Evolutionary conservation across 1,140 invertebrate species (phyloP), one percentile per base, ranked within the genome.

Genomic region (Teleogryllus occipitalis): DNA sequence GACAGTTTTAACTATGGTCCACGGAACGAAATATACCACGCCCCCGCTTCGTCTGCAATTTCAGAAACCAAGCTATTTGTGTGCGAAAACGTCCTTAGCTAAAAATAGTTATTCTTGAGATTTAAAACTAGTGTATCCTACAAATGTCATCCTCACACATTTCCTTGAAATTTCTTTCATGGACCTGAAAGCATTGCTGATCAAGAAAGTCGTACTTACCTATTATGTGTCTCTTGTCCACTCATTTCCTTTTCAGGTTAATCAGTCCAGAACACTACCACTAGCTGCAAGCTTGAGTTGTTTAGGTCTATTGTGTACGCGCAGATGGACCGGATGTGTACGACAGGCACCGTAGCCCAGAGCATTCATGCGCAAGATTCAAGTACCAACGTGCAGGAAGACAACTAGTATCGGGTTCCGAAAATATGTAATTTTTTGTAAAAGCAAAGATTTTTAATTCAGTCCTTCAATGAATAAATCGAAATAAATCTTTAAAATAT

Each of bases 31-130:
- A 8, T 47, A 18, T 8, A 7, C 76, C 47, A 75, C 74, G 10
- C 27, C n/a, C 76, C 39, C 15, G 76, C 48, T 7, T 10, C n/a
- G 76, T n/a, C 47, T 77, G 47, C 18, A 77, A 49, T 15, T 77
- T 77, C 47, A 47, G 18, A 76, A 77, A 54, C 15, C 14, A 77
- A 18, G 76, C 76, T 77, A 77, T 77, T 77, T 48, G 48, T 77
- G 48, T 54, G 76, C 76, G 21, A 76, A 39, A 76, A 77, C 76
- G 18, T 54, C 15, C 48, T 77, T n/a, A 54, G 47, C 76, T 77
- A 77, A 77, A 77, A 77, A 77, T 77, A 77, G 76, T 49, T 5
- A 54, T 46, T 5, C 15, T 7, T 10, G 54, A 14, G 54, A 65
- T 65, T 65, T 65, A 65, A 65, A 10, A 18, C 54, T 18, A 14